A percentile compares a stretch with the other conserved stretches of the same genome.
These are phyloP conservation scores for Chionomys nivalis DNA, from an alignment of 2,113 vertebrate species.

Conservation along the genomic window DNA sequence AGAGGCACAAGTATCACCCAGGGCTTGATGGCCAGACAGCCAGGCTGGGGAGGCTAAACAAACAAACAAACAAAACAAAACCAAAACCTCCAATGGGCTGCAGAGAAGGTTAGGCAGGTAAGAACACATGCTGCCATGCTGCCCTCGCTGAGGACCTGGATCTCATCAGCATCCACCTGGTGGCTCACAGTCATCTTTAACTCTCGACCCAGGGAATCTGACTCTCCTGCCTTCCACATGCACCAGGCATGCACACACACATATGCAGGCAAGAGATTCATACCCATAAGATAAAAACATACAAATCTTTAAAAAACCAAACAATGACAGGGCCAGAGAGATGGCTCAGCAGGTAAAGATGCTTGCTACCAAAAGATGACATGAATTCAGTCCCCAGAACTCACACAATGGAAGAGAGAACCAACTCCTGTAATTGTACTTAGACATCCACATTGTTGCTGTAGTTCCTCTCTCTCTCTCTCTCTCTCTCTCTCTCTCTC, in stretches of 20 bases:
- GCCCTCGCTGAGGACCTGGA: not conserved
- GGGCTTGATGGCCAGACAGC: not conserved
- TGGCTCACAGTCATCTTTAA: not conserved
- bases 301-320: not conserved
- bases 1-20: not conserved
- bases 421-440: not conserved
- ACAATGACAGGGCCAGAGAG: not conserved
- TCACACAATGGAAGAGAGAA: not conserved
- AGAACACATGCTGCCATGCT: no score
- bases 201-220: not conserved
- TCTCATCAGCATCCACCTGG: not conserved
- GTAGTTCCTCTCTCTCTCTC: not conserved
- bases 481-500: no score
- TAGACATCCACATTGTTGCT: not conserved
- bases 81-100: not conserved
- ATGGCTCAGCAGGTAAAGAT: not conserved
- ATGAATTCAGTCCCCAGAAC: not conserved
- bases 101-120: not conserved
- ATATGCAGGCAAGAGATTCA: no score
- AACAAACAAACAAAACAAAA: not conserved
- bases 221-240: not conserved
- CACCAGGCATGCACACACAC: no score
- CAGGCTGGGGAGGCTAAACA: not conserved
- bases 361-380: not conserved
- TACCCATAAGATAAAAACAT: not conserved